Percentiles rank a stretch among this genome's conserved stretches.
Evolutionary conservation across 2,113 vertebrate genomes (phyloP).

Genomic region (Emydocephalus ijimae): DNA sequence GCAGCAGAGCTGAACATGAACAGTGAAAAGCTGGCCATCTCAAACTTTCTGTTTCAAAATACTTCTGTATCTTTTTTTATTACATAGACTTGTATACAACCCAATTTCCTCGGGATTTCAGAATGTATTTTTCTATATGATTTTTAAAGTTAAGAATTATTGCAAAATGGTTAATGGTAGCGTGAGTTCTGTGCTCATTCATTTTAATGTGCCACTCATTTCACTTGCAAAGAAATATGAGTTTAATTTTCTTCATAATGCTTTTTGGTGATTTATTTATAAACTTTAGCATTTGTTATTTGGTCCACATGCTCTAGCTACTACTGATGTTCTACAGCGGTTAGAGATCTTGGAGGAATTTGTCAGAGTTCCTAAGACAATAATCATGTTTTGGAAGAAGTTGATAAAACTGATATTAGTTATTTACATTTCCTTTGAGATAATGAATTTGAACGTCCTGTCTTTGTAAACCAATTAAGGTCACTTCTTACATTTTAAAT

Average conservation of each 20-base stretch:
- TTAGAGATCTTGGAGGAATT: not conserved
- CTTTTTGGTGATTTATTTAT: not conserved
- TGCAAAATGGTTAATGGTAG: not conserved
- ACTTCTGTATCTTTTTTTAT: not conserved
- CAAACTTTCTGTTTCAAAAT: not conserved
- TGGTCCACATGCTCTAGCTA: not conserved
- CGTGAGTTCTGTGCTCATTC: not conserved
- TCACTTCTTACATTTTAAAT: not conserved
- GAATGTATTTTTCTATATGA: not conserved
- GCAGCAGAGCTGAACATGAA: not conserved
- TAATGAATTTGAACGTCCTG: not conserved
- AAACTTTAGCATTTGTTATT: not conserved
- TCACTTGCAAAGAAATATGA: not conserved
- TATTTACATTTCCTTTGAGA: not conserved
- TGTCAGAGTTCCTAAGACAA: not conserved
- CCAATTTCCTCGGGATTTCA: not conserved
- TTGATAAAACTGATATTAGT: not conserved
- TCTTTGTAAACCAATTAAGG: not conserved
- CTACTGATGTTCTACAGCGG: not conserved
- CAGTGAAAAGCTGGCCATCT: not conserved
- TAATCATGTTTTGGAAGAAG: not conserved
- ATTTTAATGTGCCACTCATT: not conserved
- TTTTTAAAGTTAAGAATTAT: not conserved
- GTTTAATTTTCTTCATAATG: not conserved
- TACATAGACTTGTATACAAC: not conserved